A percentile compares a stretch with the other conserved stretches of the same genome.
These are phyloP conservation scores for Loxodonta africana DNA, from an alignment of 2,113 vertebrate species.

Conservation along the genomic window DNA sequence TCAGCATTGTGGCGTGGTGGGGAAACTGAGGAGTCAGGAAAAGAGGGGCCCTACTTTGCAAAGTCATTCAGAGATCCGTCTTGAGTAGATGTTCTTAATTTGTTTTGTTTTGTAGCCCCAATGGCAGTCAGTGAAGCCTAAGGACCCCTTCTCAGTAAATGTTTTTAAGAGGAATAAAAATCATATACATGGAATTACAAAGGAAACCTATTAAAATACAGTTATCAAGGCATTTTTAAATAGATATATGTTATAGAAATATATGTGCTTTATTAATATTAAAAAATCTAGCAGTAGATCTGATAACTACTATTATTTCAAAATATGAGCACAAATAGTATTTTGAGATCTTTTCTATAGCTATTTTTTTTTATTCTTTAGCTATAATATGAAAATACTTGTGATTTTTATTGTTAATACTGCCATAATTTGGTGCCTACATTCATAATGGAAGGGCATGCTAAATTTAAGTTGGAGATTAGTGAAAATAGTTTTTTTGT, in stretches of 20 bases:
- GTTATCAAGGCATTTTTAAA: not conserved
- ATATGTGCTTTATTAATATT: not conserved
- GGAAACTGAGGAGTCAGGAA: not conserved
- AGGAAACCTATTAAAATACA: constrained; percentile 6
- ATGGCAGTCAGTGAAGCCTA: not conserved
- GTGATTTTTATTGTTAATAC: not conserved
- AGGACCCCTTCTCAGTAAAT: not conserved
- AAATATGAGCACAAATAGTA: constrained; percentile 27
- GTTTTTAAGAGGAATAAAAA: constrained; percentile 28
- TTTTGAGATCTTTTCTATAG: not conserved
- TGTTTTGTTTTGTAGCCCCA: not conserved
- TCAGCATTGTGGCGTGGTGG: not conserved
- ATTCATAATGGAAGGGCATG: not conserved
- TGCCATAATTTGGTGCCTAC: not conserved
- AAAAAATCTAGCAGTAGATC: not conserved
- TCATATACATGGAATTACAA: not conserved
- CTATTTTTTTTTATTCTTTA: not conserved
- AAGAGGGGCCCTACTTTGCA: not conserved
- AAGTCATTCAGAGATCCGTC: not conserved
- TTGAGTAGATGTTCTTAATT: not conserved
- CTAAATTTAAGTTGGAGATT: constrained; percentile 17
- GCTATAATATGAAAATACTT: not conserved
- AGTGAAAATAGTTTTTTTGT: not conserved
- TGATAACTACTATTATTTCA: not conserved
- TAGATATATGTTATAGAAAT: too few relatives aligned